Conservation (phyloP, 37 sponge, comb jelly and placozoan species). For the Ephydatia muelleri region DNA sequence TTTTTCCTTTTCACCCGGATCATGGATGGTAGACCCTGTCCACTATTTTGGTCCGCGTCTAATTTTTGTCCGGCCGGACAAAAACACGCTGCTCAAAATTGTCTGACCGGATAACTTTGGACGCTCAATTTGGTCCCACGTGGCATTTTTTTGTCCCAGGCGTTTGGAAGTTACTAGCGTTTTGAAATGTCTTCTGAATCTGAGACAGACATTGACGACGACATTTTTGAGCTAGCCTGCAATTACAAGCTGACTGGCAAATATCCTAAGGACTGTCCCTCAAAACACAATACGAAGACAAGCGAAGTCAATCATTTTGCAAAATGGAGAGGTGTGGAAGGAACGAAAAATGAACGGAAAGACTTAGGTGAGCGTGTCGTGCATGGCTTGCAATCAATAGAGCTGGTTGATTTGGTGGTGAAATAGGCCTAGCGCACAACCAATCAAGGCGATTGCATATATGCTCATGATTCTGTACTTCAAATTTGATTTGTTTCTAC, state of each 20-base stretch:
- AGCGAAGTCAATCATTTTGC: not conserved
- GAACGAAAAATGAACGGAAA: not conserved
- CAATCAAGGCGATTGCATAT: not conserved
- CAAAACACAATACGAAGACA: not conserved
- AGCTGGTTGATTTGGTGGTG: not conserved
- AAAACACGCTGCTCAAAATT: not conserved
- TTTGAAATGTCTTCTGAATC: slow-evolving; percentile 1
- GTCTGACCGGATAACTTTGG: not conserved
- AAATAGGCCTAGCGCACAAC: slow-evolving; percentile 1
- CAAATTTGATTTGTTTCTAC: too few relatives aligned
- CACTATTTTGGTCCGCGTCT: not conserved
- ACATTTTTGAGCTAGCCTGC: not conserved
- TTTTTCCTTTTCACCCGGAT: too few relatives aligned
- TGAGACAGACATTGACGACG: not conserved
- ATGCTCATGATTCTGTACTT: too few relatives aligned
- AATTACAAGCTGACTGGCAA: not conserved
- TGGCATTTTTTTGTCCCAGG: not conserved
- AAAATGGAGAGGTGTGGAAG: slow-evolving; percentile 1
- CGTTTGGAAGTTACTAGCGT: not conserved
- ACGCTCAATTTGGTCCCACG: not conserved
- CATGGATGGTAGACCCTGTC: too few relatives aligned
- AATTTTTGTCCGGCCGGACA: not conserved
- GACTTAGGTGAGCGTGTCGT: not conserved
- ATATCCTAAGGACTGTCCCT: not conserved
- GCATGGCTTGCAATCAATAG: not conserved